Base-by-base conservation (phyloP, 2,797 vertebrate species). In the Gymnothorax javanicus region DNA sequence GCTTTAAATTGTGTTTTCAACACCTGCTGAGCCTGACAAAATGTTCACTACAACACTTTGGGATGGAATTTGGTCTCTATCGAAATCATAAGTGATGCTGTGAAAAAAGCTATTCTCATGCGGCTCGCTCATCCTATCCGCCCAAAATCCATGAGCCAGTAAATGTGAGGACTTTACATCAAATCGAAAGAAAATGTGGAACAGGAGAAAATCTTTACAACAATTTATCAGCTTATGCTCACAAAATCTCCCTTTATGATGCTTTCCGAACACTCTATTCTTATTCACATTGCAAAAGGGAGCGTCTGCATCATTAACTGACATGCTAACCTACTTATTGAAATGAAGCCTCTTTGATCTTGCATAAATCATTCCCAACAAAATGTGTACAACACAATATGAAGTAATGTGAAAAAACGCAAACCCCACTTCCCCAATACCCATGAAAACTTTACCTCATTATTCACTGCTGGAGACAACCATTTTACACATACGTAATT, bases 1-100 rank as follows among this genome's bases (percentile, higher is more conserved):
- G 75, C 75, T 56, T 56, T 79, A 79, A 79, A 79, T 56, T 56
- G 52, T 7, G 20, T 58, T 83, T 83, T 12, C 58, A 83, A 83
- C 82, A 15, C 82, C 82, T 60, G 56, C 82, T 12, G 23, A 27
- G 56, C 9, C 56, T 59, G 82, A 59, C 82, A 83, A 15, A 60
- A 13, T 15, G 6, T 79, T 79, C 75, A 9, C 75, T 23, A n/a
- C 23, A 8, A 79, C 20, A 17, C 75, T 56, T 54, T 79, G 75
- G 75, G 33, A 79, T 23, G 52, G 75, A 54, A 79, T n/a, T n/a
- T 7, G 17, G 43, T 79, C 54, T 9, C 52, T 75, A 43, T 75
- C 73, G 20, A 11, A 79, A 0, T 54, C 15, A 77, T 23, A 50
- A 43, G 33, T 43, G 33, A 7, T 20, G 73, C 73, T 17, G 12